Evolutionary conservation across 2,113 vertebrate species (phyloP), one percentile per base, ranked within the genome.

Genomic region (Verasper variegatus): DNA sequence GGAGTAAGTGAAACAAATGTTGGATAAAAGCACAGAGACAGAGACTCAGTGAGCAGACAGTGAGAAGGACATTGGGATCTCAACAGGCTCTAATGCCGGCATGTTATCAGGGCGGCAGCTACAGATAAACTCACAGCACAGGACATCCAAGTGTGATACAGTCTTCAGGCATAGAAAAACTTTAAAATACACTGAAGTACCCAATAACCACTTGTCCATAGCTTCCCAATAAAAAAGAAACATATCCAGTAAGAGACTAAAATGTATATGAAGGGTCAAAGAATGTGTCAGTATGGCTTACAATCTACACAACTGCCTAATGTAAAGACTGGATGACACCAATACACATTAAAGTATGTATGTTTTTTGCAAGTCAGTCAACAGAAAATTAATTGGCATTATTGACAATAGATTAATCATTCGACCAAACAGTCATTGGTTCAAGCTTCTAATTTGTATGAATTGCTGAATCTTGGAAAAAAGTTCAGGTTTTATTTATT

Each of bases 11-110:
- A 71, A 84, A 59, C 26, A 59, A 42, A 63, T 13, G 67, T 80
- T 81, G 72, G 84, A 70, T 70, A 80, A 68, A 87, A 81, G 61
- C 71, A 86, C 21, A 85, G 66, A 80, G 49, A 70, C 49, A 51
- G 49, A 54, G 20, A 54, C 51, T 54, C 14, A 11, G 51, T 54
- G 72, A 84, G 24, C 14, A 82, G 10, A 52, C 4, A 54, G 27
- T 6, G 18, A 74, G 37, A 68, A 27, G 55, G 12, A 67, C 7
- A 60, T 21, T 23, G 37, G 62, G 26, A 35, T 65, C 18, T 35
- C 11, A 68, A 26, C 7, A 5, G 35, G 5, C 55, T 78, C 24
- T 80, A 59, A 31, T 54, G 42, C 7, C 40, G 4, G 45, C 3
- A 21, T 6, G 35, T 42, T 23, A 51, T 12, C 60, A 71, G 51